Evolutionary conservation across 2,888 invertebrate genomes (phyloP), one percentile per base, ranked within the genome.

Genomic region (Argyresthia goedartella): DNA sequence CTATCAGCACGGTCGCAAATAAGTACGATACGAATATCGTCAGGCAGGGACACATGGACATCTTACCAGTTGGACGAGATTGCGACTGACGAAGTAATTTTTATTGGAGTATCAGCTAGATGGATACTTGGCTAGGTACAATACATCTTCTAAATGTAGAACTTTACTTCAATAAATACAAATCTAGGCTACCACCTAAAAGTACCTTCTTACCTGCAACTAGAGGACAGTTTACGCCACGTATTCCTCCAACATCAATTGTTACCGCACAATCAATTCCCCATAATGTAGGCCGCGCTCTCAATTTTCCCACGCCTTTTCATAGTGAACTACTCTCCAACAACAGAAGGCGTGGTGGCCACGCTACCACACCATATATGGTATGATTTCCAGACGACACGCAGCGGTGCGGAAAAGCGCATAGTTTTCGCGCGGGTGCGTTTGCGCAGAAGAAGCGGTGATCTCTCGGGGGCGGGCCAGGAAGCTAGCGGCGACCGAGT

Each of bases 361-460:
- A 60, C 56, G 62, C 59, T 36, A 57, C 50, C 53, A 48, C 15
- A 65, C 80, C 80, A 77, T 81, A 81, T 81, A 81, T 66, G 82
- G 82, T 54, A 53, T 62, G 78, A 76, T 79, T 80, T 73, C 76
- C 75, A 65, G 63, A 61, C 67, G 63, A 59, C 62, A 67, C 62
- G 65, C 69, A 67, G 56, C 66, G 59, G 66, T 71, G 71, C 71
- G 71, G 67, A 67, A 71, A 73, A 74, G 59, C 62, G 65, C 56
- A 59, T 49, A 52, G 57, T 65, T 67, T 60, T 70, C 67, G 68
- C 67, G 58, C 63, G 57, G 59, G 55, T 66, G 63, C 61, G 33
- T 47, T 13, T 13, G 47, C 43, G 43, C 11, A 25, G 44, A 44
- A 16, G 15, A 14, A 13, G 13, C n/a, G 11, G 9, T n/a, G 10